Base-by-base conservation (phyloP, 2,797 vertebrate species). In the Danio tinwini region DNA sequence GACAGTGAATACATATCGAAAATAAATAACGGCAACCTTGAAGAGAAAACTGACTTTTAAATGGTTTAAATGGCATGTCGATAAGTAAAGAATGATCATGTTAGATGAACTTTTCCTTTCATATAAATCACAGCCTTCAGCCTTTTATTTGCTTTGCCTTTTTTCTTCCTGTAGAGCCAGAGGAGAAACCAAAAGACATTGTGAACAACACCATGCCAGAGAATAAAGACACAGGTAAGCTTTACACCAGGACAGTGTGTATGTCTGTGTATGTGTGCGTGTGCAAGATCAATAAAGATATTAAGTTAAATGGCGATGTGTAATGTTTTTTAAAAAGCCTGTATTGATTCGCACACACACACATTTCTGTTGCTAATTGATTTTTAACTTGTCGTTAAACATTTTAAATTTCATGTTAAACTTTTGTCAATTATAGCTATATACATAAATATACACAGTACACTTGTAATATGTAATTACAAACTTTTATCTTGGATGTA, bases 191-290 rank as follows among this genome's bases (percentile, higher is more conserved):
- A 82, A 93, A 88, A 86, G 91, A 94, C 73, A 91, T 94, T 45
- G 58, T 92, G 21, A 95, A 95, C 91, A 95, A 94, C 91, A 94
- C 88, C 85, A 92, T 94, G 87, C 91, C 91, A 50, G 93, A 93
- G 86, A 88, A 82, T 50, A 93, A 88, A 89, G 90, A 93, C 87
- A 86, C 90, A 91, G 92, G 93, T 93, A 88, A 93, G 84, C 76
- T 40, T n/a, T 16, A 70, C 52, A 52, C 13, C 12, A 55, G 82
- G 78, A 76, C 50, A 56, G 19, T 58, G 0, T 14, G 4, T n/a
- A 7, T 50, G 59, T 63, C 16, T 64, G n/a, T 79, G 79, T 52
- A 53, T 76, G 39, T 40, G 47, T 69, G 55, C 49, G 10, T n/a
- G n/a, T 29, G 52, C 29, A 45, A 21, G 21, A 39, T 68, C 62